phyloP scores from a whole-genome alignment of 2,113 vertebrate genomes.

The Panurus biarmicus region DNA sequence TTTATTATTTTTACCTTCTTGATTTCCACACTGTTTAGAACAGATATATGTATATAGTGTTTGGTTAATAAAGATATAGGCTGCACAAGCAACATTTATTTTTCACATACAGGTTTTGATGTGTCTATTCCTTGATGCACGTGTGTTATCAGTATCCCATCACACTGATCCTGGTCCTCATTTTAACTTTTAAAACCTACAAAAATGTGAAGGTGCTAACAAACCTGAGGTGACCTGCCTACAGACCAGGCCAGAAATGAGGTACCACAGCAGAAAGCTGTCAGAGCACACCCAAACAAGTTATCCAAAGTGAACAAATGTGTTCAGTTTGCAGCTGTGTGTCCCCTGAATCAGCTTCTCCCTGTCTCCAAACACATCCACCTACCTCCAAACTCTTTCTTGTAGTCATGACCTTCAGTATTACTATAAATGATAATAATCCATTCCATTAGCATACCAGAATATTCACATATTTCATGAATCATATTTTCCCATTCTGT shows the following conservation, averaged over 20 bases:
- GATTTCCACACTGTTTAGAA: neutral
- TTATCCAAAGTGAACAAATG: neutral
- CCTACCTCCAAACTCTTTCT: neutral
- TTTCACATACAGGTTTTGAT: neutral
- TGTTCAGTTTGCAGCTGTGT: neutral
- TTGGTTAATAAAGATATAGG: neutral
- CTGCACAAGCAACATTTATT: neutral
- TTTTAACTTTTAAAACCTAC: neutral
- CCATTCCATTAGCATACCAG: neutral
- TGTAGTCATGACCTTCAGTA: neutral
- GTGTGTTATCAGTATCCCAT: neutral
- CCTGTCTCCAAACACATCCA: neutral
- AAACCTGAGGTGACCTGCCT: neutral
- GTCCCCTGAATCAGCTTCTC: neutral
- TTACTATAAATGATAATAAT: neutral
- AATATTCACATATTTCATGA: neutral
- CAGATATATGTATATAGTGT: neutral
- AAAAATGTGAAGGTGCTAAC: neutral
- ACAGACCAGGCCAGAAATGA: neutral
- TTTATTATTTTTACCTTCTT: neutral
- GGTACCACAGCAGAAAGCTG: neutral
- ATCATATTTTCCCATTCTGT: neutral
- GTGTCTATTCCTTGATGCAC: accelerated
- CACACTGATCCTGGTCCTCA: neutral
- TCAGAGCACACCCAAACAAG: neutral